These are phyloP conservation scores for Onychorhynchus coronatus DNA, from an alignment of 2,113 vertebrate genomes.

Conservation along the genomic window DNA sequence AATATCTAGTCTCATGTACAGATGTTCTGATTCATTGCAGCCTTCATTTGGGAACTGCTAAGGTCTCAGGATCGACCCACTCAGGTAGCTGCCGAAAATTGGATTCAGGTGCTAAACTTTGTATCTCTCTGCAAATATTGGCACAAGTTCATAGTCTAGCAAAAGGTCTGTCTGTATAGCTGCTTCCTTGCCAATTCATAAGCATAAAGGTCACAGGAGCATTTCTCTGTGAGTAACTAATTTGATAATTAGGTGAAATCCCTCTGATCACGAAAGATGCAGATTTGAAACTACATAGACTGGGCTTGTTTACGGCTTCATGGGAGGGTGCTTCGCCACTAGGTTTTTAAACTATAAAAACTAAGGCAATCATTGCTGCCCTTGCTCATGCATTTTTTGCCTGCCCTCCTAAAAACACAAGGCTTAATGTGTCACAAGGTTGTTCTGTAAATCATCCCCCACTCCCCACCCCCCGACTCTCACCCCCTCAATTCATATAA, in stretches of 20 bases:
- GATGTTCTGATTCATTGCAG: conserved; percentile 10
- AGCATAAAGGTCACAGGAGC: not conserved
- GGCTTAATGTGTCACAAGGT: not conserved
- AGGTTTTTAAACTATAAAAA: not conserved
- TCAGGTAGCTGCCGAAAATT: not conserved
- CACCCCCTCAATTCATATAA: rapidly evolving
- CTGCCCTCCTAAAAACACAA: not conserved
- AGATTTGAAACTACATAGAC: not conserved
- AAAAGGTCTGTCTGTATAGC: not conserved
- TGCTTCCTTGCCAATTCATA: not conserved
- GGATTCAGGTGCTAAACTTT: conserved; percentile 24
- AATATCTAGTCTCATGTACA: not conserved
- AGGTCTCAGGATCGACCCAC: not conserved
- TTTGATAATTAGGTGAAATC: not conserved
- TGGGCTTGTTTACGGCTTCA: not conserved
- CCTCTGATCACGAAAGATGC: not conserved
- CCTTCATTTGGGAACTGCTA: not conserved
- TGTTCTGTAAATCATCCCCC: not conserved
- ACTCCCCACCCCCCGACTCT: too few relatives aligned
- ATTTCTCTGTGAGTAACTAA: not conserved
- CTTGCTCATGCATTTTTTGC: not conserved
- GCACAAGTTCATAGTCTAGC: not conserved
- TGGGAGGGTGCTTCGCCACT: not conserved
- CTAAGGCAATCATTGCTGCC: not conserved
- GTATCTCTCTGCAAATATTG: not conserved